These are phyloP conservation scores for Pyrgilauda ruficollis DNA, from an alignment of 2,113 vertebrate genomes.

Conservation along the genomic window DNA sequence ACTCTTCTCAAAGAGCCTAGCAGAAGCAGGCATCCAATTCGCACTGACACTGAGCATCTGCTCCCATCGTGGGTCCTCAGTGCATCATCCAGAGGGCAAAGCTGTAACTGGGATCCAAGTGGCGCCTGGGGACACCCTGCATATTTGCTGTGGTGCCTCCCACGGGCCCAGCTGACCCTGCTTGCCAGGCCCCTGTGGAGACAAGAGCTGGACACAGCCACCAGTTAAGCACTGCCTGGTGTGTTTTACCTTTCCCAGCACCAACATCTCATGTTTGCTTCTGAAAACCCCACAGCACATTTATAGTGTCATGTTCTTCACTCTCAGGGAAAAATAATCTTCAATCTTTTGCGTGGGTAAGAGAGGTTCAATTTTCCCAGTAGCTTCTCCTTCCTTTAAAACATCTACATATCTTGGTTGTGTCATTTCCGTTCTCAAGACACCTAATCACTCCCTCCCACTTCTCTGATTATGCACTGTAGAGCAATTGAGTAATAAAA, in stretches of 20 bases:
- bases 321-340: not conserved
- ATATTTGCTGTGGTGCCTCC: not conserved
- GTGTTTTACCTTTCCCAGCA: not conserved
- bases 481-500: conserved; percentile 38
- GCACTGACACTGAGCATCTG: not conserved
- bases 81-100: not conserved
- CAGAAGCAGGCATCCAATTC: not conserved
- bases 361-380: not conserved
- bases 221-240: not conserved
- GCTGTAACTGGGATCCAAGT: not conserved
- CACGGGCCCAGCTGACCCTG: not conserved
- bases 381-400: not conserved
- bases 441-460: conserved; percentile 1
- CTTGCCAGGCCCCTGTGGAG: not conserved
- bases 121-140: not conserved
- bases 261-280: not conserved
- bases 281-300: not conserved
- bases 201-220: not conserved
- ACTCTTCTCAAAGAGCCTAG: not conserved
- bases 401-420: not conserved
- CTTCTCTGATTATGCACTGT: conserved; percentile 1
- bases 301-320: not conserved
- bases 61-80: not conserved
- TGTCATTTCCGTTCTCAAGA: conserved; percentile 58
- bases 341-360: not conserved